phyloP scores from a whole-genome alignment of 2,888 invertebrate species.

The Acrobasis repandana region DNA sequence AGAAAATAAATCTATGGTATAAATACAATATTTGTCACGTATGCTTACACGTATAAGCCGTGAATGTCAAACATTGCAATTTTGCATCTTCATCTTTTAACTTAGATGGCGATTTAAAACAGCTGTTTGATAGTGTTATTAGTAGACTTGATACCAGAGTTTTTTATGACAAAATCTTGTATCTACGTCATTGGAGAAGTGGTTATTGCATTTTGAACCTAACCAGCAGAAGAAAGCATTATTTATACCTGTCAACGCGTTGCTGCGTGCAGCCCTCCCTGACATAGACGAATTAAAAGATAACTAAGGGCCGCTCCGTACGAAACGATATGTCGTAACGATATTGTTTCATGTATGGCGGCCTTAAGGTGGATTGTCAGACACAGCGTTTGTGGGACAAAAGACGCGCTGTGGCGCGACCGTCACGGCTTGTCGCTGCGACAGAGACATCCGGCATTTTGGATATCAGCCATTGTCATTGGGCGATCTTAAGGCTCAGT shows the following conservation, averaged over 20 bases:
- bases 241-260: not conserved
- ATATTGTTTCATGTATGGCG: not conserved
- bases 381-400: not conserved
- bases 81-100: no score
- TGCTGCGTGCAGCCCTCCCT: slow-evolving; percentile 15
- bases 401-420: not conserved
- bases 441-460: not conserved
- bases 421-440: not conserved
- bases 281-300: slow-evolving; percentile 18
- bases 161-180: no score
- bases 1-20: not conserved
- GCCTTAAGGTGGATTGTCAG: not conserved
- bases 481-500: not conserved
- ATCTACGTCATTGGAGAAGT: not conserved
- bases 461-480: not conserved
- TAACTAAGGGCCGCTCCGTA: not conserved
- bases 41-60: not conserved
- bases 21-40: no score
- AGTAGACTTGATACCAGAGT: no score
- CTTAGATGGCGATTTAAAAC: no score
- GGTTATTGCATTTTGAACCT: not conserved
- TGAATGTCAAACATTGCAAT: not conserved
- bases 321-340: not conserved
- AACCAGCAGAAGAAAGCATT: not conserved
- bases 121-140: no score